Conservation (phyloP, 2,113 vertebrate species). For the Hylia prasina region DNA sequence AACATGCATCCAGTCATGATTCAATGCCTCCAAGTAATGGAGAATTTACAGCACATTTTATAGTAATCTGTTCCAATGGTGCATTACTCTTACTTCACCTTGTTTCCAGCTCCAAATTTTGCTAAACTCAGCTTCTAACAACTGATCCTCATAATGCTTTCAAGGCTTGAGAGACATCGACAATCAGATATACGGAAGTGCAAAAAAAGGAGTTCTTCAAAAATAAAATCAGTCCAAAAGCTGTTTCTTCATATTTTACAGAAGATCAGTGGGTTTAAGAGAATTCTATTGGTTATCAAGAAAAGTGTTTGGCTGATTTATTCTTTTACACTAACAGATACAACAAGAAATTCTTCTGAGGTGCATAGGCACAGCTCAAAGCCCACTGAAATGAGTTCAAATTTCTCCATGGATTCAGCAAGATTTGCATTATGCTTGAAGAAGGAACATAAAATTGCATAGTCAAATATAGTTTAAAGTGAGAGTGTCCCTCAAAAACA, state of each 20-base stretch:
- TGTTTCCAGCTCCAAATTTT: slow-evolving; percentile 5
- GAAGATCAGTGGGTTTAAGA: neutral
- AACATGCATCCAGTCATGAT: neutral
- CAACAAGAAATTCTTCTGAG: neutral
- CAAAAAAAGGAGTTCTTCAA: neutral
- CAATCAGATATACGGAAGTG: neutral
- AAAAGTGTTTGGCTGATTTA: neutral
- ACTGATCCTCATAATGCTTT: neutral
- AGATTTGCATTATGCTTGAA: neutral
- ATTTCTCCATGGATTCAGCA: neutral
- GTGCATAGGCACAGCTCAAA: neutral
- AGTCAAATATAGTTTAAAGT: neutral
- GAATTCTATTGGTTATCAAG: neutral
- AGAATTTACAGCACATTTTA: slow-evolving; percentile 2
- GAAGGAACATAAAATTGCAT: neutral
- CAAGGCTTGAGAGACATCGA: neutral
- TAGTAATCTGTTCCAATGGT: neutral
- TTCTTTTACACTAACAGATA: neutral
- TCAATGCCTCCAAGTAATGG: neutral
- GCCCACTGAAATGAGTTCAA: neutral
- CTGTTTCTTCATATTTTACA: neutral
- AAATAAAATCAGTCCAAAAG: neutral
- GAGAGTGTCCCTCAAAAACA: neutral
- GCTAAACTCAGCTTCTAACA: neutral
- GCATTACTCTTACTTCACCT: neutral